Base-by-base conservation (phyloP, 35 echinoderm and acorn worm species). In the Heliocidaris erythrogramma region DNA sequence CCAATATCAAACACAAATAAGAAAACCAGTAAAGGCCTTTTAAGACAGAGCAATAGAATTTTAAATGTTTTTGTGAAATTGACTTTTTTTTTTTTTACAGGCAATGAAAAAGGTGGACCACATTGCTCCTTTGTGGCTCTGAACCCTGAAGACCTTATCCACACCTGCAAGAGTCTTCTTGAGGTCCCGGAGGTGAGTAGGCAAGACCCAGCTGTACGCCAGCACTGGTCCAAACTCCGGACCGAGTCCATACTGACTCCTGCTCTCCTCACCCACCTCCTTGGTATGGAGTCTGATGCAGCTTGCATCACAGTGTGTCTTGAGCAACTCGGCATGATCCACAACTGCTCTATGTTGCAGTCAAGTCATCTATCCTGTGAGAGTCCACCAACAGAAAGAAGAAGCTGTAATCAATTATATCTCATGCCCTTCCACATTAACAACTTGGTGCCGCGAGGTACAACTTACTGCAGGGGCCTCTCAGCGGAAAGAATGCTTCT, bases 201-300 rank as follows among this genome's bases (percentile, higher is more conserved):
- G 13, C 91, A 92, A 59, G 91, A 92, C 29, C 91, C 31, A 8
- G 17, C 31, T n/a, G 21, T 92, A 13, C 91, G 91, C 48, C 48
- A 49, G n/a, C 29, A 49, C 91, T 92, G 91, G 91, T 52, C 31
- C 32, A 16, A 49, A n/a, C 49, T 92, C 10, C 17, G 27, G 47
- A 92, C 91, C 48, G 59, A 92, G 49, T 32, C 48, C 5, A 13
- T 49, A 13, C 18, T 92, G 48, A 92, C 48, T 11, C n/a, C 17
- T 18, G 4, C 49, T 59, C 91, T 92, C 17, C 29, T 49, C 0
- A 92, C n/a, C 9, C 47, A 59, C 32, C 47, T 92, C 91, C 48
- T 92, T 32, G 91, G 91, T 59, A n/a, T 52, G 48, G 91, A 92
- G 31, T 92, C 91, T 30, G 91, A 92, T 59, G 91, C 91, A 49